phyloP scores from a whole-genome alignment of 2,888 invertebrate genomes.

The Hirtodrosophila alboralis region DNA sequence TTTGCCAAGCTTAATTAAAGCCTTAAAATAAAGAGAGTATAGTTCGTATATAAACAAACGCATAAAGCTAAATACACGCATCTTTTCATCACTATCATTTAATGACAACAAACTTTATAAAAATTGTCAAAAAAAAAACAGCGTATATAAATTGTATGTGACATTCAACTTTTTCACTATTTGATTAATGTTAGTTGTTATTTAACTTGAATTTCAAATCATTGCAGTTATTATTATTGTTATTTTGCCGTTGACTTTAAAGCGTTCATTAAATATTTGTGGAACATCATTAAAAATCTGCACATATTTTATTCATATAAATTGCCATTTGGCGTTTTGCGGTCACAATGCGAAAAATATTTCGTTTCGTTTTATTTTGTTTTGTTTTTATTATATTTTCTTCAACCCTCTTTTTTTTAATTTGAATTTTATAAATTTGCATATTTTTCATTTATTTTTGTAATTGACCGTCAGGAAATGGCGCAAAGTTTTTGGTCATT shows the following conservation, averaged over 20 bases:
- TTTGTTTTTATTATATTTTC: constrained; percentile 14
- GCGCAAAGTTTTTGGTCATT: constrained; percentile 27
- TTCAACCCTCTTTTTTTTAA: constrained; percentile 3
- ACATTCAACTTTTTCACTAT: constrained; percentile 6
- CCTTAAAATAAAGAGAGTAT: too few species aligned
- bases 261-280: constrained; percentile 38
- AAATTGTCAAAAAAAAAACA: not conserved
- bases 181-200: not conserved
- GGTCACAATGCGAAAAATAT: constrained; percentile 45
- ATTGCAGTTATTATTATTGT: constrained; percentile 34
- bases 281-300: constrained; percentile 58
- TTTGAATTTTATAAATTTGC: constrained; percentile 39
- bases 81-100: too few species aligned
- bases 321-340: constrained; percentile 67
- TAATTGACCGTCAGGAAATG: constrained; percentile 60
- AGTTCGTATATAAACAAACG: too few species aligned
- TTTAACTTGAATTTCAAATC: constrained; percentile 20
- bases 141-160: constrained; percentile 9
- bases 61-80: too few species aligned
- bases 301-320: constrained; percentile 59
- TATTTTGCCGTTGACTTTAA: constrained; percentile 30
- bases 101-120: too few species aligned
- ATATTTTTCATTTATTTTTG: constrained; percentile 65
- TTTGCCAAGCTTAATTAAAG: too few species aligned
- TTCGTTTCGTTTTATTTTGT: too few species aligned